Base-by-base conservation (phyloP, 2,113 vertebrate species). In the Psammodynastes pulverulentus region DNA sequence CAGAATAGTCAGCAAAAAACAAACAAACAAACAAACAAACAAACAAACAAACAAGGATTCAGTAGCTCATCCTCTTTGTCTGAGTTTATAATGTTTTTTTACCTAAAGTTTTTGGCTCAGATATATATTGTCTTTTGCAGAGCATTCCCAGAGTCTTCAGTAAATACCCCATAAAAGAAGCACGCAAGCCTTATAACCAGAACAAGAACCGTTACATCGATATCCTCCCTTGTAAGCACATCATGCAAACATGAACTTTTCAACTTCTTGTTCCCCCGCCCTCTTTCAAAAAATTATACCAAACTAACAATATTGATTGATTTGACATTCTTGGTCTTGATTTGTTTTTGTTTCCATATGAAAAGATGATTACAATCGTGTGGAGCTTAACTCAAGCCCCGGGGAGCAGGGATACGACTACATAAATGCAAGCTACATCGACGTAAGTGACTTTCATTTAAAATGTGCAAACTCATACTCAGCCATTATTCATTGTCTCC, bases 381-480 rank as follows among this genome's bases (percentile, higher is more conserved):
- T 99, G 46, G 97, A 97, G 62, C 98, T 99, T 93, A 97, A 97
- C 48, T 97, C 98, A 62, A 96, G 98, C 89, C 97, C 96, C 1
- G 98, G 98, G 93, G 97, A 98, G 7, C 72, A 96, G 46, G 98
- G 98, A 72, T 98, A 98, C 23, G 99, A 99, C 95, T 99, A 99
- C 85, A 99, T 99, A 94, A 99, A 99, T 92, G 99, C 98, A 97
- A 99, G 99, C 96, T 99, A 98, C 89, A 98, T 99, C 89, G 98
- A 99, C 53, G 99, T 99, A 96, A 90, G 98, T 96, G n/a, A 88
- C 45, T 93, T 95, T 17, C 39, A 7, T 7, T 86, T 79, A 1
- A 84, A 90, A 90, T 49, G 53, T n/a, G 0, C 92, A 56, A 43
- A 21, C 2, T 1, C 0, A 7, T 54, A 9, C 13, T 39, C 15